Conservation (phyloP, 2,888 invertebrate species). For the Malachius bipustulatus region DNA sequence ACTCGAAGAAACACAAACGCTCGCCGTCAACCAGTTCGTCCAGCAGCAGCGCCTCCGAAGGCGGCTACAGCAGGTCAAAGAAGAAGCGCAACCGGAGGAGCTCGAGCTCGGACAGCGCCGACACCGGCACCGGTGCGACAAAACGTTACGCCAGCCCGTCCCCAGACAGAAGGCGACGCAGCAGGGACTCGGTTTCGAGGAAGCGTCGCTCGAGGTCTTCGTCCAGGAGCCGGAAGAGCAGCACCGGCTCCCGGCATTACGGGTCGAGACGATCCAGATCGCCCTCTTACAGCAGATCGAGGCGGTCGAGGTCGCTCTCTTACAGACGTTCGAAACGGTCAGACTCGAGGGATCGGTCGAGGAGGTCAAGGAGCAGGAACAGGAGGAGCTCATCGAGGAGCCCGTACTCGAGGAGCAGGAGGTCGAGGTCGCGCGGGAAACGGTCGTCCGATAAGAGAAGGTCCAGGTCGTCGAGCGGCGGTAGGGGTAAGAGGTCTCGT, state of each 20-base stretch:
- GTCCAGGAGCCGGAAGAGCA: constrained; percentile 11
- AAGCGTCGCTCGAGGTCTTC: constrained; percentile 4
- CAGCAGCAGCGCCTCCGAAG: too few species aligned
- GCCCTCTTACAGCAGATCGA: constrained; percentile 8
- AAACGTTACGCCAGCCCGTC: constrained; percentile 8
- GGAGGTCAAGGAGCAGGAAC: constrained; percentile 6
- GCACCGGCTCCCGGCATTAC: constrained; percentile 9
- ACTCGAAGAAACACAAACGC: too few species aligned
- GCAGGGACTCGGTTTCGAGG: constrained; percentile 7
- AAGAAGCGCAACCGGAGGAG: constrained; percentile 7
- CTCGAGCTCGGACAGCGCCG: constrained; percentile 12
- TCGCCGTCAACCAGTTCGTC: too few species aligned
- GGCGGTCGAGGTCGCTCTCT: constrained; percentile 2
- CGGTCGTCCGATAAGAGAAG: constrained; percentile 20
- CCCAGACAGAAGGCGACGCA: constrained; percentile 5
- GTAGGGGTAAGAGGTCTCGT: constrained; percentile 24
- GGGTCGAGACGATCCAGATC: constrained; percentile 11
- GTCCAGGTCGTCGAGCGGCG: constrained; percentile 22
- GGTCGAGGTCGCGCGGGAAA: constrained; percentile 19
- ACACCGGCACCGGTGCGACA: constrained; percentile 10
- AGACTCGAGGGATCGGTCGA: background rate
- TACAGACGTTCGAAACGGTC: background rate
- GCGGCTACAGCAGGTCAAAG: too few species aligned
- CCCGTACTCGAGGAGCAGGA: constrained; percentile 17
- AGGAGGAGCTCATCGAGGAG: constrained; percentile 18